phyloP scores from a whole-genome alignment of 2,797 vertebrate genomes.

The Octomys mimax region DNA sequence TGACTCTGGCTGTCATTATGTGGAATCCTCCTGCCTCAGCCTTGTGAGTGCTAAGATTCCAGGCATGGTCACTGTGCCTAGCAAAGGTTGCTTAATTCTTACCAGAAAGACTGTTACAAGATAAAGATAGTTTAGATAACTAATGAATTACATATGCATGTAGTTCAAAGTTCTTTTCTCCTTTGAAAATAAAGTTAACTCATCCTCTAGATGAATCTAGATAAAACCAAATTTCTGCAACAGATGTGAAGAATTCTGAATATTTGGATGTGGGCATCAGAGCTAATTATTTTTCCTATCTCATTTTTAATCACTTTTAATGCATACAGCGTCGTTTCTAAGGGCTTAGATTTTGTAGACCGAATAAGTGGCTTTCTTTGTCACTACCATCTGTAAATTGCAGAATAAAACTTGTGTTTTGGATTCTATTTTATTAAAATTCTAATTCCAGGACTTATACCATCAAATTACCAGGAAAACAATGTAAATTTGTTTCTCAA shows the following conservation, averaged over 20 bases:
- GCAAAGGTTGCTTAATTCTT: background rate
- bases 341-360: conserved; percentile 6
- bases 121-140: background rate
- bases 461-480: background rate
- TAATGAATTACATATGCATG: background rate
- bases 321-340: background rate
- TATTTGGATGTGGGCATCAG: background rate
- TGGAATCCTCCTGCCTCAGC: too few relatives aligned
- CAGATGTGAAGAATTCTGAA: background rate
- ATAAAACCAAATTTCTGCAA: background rate
- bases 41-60: background rate
- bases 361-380: background rate
- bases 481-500: background rate
- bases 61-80: background rate
- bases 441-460: conserved; percentile 42
- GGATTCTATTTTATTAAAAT: conserved; percentile 42
- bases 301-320: conserved; percentile 32
- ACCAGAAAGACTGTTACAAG: background rate
- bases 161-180: background rate
- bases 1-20: background rate
- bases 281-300: background rate
- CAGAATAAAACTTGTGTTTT: conserved; percentile 28
- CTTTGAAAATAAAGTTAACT: background rate
- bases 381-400: conserved; percentile 48
- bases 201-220: background rate